Conservation (phyloP, 2,113 vertebrate genomes). For the zebrafish (Danio rerio) region GRCz12tu NC_133188.1:29530001-29530500, state of each 20-base stretch:
- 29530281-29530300: conserved; percentile 64
- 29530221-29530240: conserved; percentile 41
- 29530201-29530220: conserved; percentile 49
- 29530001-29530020: conserved; percentile 69
- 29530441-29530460: conserved; percentile 54
- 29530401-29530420: conserved; percentile 63
- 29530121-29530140: conserved; percentile 64
- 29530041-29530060: conserved; percentile 56
- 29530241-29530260: conserved; percentile 9
- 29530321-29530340: conserved; percentile 60
- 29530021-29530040: conserved; percentile 72
- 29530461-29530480: conserved; percentile 45
- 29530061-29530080: conserved; percentile 69
- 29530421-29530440: conserved; percentile 38
- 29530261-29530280: conserved; percentile 59
- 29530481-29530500: conserved; percentile 38
- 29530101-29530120: conserved; percentile 69
- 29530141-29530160: conserved; percentile 62
- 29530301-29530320: conserved; percentile 53
- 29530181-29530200: conserved; percentile 61
- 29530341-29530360: conserved; percentile 44
- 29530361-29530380: conserved; percentile 63
- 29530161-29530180: conserved; percentile 68
- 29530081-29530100: conserved; percentile 57
- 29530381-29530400: conserved; percentile 68